Evolutionary conservation across 2,797 vertebrate species (phyloP).

Genomic region (Anniella stebbinsi): DNA sequence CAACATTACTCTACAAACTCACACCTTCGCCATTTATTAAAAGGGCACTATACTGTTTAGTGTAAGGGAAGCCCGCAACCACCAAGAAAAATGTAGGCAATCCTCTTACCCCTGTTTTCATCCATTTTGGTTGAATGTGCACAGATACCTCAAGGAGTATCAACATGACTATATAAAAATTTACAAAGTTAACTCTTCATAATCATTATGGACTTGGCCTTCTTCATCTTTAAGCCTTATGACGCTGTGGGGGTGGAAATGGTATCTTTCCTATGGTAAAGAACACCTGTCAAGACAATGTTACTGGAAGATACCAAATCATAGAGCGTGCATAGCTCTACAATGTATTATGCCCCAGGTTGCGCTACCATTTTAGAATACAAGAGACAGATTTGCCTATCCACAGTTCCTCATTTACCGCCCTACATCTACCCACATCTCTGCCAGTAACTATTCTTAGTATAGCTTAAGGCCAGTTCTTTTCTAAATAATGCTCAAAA

Average conservation of each 20-base stretch:
- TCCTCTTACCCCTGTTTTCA: not conserved
- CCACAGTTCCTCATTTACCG: not conserved
- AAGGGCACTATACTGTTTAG: not conserved
- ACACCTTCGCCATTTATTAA: not conserved
- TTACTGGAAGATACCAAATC: not conserved
- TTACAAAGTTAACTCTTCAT: not conserved
- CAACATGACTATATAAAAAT: not conserved
- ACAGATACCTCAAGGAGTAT: not conserved
- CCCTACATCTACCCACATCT: not conserved
- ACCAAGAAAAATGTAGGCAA: not conserved
- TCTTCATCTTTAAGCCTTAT: not conserved
- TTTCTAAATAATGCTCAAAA: not conserved
- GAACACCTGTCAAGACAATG: not conserved
- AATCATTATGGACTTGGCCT: not conserved
- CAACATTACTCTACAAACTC: not conserved
- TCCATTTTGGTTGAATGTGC: not conserved
- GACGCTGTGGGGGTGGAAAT: too few species aligned
- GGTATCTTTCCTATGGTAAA: not conserved
- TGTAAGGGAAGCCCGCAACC: not conserved
- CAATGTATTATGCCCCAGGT: not conserved
- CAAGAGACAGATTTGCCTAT: not conserved
- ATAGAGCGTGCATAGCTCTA: not conserved
- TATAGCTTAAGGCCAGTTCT: constrained; percentile 8
- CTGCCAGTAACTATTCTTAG: not conserved
- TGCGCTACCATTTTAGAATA: not conserved